phyloP scores from a whole-genome alignment of 2,888 invertebrate genomes.

The Smittia aterrima region DNA sequence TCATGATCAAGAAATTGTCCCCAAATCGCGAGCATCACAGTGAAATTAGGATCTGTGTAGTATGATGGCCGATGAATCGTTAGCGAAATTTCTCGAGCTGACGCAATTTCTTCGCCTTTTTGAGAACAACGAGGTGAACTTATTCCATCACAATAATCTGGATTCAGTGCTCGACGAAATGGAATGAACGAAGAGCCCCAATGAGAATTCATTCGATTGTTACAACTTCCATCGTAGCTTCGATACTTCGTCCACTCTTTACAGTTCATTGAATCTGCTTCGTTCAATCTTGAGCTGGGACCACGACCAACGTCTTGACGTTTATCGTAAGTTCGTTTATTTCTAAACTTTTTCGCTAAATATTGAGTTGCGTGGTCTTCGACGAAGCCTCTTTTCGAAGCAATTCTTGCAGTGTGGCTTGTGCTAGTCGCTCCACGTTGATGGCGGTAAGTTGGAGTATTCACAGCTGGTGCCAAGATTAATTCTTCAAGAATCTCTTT shows the following conservation, averaged over 20 bases:
- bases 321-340: conserved; percentile 46
- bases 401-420: conserved; percentile 58
- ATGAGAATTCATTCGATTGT: conserved; percentile 66
- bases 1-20: conserved; percentile 89
- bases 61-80: conserved; percentile 72
- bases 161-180: conserved; percentile 66
- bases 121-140: conserved; percentile 63
- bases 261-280: conserved; percentile 51
- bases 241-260: conserved; percentile 60
- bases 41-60: conserved; percentile 70
- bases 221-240: conserved; percentile 72
- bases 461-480: conserved; percentile 53
- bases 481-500: conserved; percentile 59
- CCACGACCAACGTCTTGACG: conserved; percentile 52
- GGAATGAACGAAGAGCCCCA: conserved; percentile 71
- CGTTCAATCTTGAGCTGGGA: conserved; percentile 48
- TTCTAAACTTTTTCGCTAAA: conserved; percentile 54
- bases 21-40: conserved; percentile 83
- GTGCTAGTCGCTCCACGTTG: conserved; percentile 66
- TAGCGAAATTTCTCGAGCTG: conserved; percentile 72
- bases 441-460: conserved; percentile 67
- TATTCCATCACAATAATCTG: conserved; percentile 74
- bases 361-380: conserved; percentile 67
- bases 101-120: conserved; percentile 61
- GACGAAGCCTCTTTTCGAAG: conserved; percentile 66